phyloP scores from a whole-genome alignment of 2,113 vertebrate species.

The Emydocephalus ijimae region DNA sequence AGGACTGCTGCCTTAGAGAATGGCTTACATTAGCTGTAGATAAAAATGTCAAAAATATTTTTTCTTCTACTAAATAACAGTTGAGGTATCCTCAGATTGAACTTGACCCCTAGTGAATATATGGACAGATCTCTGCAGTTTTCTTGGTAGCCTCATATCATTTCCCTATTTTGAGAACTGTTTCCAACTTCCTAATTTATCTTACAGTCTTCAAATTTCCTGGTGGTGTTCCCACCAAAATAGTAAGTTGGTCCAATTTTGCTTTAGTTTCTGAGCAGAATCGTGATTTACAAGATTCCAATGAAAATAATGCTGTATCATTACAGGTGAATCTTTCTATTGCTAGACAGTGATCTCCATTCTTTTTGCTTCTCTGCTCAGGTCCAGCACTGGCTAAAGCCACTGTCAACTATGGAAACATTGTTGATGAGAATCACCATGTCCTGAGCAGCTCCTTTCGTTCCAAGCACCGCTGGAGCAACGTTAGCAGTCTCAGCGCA shows the following conservation, averaged over 20 bases:
- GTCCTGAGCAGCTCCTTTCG: constrained; percentile 41
- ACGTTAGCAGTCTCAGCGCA: constrained; percentile 84
- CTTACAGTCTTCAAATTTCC: background rate
- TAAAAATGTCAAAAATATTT: background rate
- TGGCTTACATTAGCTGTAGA: too few species aligned
- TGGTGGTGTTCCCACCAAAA: background rate
- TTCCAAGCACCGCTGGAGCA: constrained; percentile 84
- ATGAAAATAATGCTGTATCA: background rate
- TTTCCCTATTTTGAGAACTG: background rate
- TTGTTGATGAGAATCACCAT: constrained; percentile 62
- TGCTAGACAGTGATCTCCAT: background rate
- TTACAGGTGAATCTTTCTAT: background rate
- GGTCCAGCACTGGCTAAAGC: constrained; percentile 64
- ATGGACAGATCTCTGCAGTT: background rate
- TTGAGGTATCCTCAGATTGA: background rate
- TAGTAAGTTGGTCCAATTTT: background rate
- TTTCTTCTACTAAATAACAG: background rate
- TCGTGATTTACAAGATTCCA: background rate
- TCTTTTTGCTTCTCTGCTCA: constrained; percentile 43
- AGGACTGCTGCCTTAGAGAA: too few species aligned
- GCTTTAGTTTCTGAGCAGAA: background rate
- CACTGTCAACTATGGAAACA: constrained; percentile 70
- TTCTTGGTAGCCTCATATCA: background rate
- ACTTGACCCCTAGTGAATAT: background rate
- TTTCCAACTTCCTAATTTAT: background rate